These are phyloP conservation scores for Myotis brandtii DNA, from an alignment of 2,113 vertebrate genomes.

Conservation along the genomic window DNA sequence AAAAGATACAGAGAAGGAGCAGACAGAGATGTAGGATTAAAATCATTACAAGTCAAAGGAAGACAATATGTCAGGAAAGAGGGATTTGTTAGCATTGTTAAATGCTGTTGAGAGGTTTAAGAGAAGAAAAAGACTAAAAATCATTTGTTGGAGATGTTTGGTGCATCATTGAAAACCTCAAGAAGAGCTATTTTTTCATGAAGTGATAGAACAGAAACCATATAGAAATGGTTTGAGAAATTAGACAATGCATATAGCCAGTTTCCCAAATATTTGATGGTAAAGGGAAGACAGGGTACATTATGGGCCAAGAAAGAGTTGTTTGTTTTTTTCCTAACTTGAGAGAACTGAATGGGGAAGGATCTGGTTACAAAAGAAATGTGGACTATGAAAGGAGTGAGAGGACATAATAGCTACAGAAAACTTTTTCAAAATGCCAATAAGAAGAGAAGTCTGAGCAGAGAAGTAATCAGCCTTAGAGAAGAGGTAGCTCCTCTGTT, in stretches of 20 bases:
- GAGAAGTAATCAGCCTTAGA: not conserved
- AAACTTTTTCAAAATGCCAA: not conserved
- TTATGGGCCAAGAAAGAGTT: not conserved
- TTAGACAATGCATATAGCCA: not conserved
- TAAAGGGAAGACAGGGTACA: not conserved
- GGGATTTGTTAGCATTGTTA: not conserved
- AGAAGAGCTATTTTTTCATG: not conserved
- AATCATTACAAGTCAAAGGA: not conserved
- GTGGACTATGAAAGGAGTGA: not conserved
- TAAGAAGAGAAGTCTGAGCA: not conserved
- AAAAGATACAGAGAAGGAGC: not conserved
- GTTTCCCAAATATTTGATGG: not conserved
- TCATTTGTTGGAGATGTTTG: not conserved
- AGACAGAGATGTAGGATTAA: not conserved
- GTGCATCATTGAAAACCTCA: not conserved
- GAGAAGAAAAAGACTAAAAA: not conserved
- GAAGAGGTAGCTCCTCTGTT: not conserved
- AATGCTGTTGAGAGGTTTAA: not conserved
- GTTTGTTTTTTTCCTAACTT: not conserved
- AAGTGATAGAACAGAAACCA: not conserved
- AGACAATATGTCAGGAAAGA: not conserved
- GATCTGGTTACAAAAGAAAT: not conserved
- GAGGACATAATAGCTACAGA: not conserved
- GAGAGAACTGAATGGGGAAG: not conserved
- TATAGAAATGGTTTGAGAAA: not conserved